Conservation (phyloP, 1,140 invertebrate genomes). For the Cherax quadricarinatus region DNA sequence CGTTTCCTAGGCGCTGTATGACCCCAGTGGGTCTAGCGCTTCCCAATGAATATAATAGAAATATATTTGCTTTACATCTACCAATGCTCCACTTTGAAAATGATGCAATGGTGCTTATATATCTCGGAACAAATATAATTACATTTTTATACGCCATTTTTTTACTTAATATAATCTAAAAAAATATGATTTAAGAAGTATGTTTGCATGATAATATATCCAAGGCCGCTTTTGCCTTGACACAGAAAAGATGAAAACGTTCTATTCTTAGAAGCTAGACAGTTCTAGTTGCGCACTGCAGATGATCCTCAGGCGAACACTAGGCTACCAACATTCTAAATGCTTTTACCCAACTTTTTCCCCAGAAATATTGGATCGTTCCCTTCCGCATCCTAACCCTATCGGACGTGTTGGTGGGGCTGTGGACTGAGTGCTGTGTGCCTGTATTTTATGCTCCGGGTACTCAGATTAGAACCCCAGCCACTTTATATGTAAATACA, state of each 20-base stretch:
- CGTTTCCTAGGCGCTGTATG: no score
- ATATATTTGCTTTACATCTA: no score
- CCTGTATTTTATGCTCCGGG: neutral
- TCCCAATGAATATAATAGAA: no score
- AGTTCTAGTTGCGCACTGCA: neutral
- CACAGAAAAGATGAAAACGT: neutral
- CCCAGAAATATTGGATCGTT: neutral
- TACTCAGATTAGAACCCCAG: neutral
- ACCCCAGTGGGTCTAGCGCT: no score
- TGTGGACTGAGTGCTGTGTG: neutral
- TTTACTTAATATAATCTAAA: neutral
- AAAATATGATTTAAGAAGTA: neutral
- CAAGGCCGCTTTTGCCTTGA: no score
- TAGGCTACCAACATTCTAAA: neutral
- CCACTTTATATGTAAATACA: neutral
- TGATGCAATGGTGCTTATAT: no score
- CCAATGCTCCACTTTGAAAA: no score
- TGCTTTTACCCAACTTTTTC: neutral
- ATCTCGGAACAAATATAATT: no score
- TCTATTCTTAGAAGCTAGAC: neutral
- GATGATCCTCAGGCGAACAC: neutral
- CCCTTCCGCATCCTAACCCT: neutral
- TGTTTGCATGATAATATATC: neutral
- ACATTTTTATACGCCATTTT: no score
- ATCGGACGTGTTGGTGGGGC: neutral